phyloP scores from a whole-genome alignment of 2,888 invertebrate genomes.

The Papilio gigon region DNA sequence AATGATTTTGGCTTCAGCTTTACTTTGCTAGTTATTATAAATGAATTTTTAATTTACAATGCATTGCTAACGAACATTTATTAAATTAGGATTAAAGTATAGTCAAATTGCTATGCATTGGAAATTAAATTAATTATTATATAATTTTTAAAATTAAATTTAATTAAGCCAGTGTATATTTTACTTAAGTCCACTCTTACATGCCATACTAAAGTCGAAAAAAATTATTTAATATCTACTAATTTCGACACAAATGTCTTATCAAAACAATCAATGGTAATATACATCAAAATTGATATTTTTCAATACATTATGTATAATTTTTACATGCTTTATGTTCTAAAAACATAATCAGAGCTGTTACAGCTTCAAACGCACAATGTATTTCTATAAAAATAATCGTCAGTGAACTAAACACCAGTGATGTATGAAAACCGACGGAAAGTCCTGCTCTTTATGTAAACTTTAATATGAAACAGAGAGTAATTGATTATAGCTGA shows the following conservation, averaged over 20 bases:
- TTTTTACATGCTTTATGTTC: not conserved
- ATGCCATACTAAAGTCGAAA: slow-evolving; percentile 45
- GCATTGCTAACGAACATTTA: slow-evolving; percentile 46
- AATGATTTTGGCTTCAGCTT: slow-evolving; percentile 68
- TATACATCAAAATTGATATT: not conserved
- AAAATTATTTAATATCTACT: slow-evolving; percentile 22
- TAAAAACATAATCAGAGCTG: not conserved
- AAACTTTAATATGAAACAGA: not conserved
- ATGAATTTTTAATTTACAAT: slow-evolving; percentile 54
- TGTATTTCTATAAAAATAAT: slow-evolving; percentile 46
- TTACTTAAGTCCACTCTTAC: slow-evolving; percentile 53
- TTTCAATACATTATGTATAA: slow-evolving; percentile 1
- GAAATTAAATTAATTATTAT: slow-evolving; percentile 49
- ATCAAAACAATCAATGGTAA: slow-evolving; percentile 2
- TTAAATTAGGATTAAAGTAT: slow-evolving; percentile 31
- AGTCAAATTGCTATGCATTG: slow-evolving; percentile 50
- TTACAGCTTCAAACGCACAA: slow-evolving; percentile 48
- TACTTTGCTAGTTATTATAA: slow-evolving; percentile 59
- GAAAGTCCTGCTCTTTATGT: not conserved
- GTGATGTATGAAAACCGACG: slow-evolving; percentile 7
- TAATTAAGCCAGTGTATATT: slow-evolving; percentile 57
- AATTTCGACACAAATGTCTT: slow-evolving; percentile 1
- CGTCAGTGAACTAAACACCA: slow-evolving; percentile 8
- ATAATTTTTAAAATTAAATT: slow-evolving; percentile 26
- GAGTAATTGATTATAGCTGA: too few species aligned